Evolutionary conservation across 2,797 vertebrate genomes (phyloP).

Genomic region (Peromyscus melanophrys): DNA sequence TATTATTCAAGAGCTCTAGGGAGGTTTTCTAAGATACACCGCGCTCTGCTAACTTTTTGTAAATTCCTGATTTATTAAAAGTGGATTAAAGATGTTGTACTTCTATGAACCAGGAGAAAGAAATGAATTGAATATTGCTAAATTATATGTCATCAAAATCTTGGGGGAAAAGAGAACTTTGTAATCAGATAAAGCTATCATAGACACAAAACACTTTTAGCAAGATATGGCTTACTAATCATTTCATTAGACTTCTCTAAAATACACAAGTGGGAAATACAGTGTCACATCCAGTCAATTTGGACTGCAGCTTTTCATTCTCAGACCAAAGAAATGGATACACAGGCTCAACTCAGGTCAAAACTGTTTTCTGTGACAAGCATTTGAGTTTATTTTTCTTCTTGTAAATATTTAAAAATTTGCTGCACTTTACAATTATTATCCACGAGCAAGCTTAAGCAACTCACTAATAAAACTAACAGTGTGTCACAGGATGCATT

Average conservation of each 20-base stretch:
- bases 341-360: slow-evolving; percentile 32
- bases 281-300: neutral
- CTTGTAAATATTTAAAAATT: slow-evolving; percentile 73
- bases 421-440: slow-evolving; percentile 76
- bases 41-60: neutral
- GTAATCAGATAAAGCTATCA: slow-evolving; percentile 49
- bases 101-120: neutral
- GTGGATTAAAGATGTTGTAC: neutral
- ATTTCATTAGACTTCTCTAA: slow-evolving; percentile 45
- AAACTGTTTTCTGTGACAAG: slow-evolving; percentile 63
- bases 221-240: slow-evolving; percentile 26
- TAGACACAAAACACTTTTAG: slow-evolving; percentile 12
- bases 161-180: neutral
- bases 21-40: neutral
- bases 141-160: neutral
- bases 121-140: slow-evolving; percentile 31
- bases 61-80: slow-evolving; percentile 7
- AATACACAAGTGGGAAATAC: slow-evolving; percentile 31
- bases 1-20: neutral
- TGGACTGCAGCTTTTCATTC: slow-evolving; percentile 2
- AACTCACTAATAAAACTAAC: slow-evolving; percentile 78
- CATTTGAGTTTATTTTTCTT: slow-evolving; percentile 67
- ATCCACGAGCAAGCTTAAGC: slow-evolving; percentile 71
- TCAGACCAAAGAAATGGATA: slow-evolving; percentile 40
- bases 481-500: slow-evolving; percentile 54